These are phyloP conservation scores for Semnornis frantzii DNA, from an alignment of 2,113 vertebrate species.

Conservation along the genomic window DNA sequence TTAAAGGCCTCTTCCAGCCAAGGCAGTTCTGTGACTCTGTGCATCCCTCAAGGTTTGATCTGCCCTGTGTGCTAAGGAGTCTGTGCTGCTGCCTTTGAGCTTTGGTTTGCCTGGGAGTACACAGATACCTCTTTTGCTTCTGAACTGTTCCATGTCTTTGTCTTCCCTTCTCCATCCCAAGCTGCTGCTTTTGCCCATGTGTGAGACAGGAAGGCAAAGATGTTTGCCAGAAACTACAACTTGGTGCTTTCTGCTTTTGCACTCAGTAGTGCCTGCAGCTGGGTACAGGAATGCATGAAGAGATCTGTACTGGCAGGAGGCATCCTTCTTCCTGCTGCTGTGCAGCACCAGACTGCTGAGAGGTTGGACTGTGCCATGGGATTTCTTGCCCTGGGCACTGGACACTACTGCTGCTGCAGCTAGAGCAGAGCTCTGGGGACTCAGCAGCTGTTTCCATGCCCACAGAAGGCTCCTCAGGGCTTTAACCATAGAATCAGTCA, in stretches of 20 bases:
- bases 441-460: accelerated
- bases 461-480: neutral
- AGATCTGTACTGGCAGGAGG: neutral
- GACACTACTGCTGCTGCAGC: accelerated
- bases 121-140: neutral
- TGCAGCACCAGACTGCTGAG: neutral
- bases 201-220: neutral
- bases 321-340: neutral
- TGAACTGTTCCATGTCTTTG: neutral
- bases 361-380: too few species aligned
- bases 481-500: neutral
- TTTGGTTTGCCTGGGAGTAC: neutral
- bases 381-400: accelerated
- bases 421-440: accelerated
- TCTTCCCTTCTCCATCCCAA: neutral
- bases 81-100: neutral
- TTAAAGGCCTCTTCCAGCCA: too few species aligned
- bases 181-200: neutral
- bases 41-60: neutral
- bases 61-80: neutral
- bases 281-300: accelerated
- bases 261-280: neutral
- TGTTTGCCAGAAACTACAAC: neutral
- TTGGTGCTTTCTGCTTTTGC: neutral
- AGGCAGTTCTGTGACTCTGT: too few species aligned